These are phyloP conservation scores for Steinernema carpocapsae DNA, from an alignment of 2,888 invertebrate species.

Conservation along the genomic window DNA sequence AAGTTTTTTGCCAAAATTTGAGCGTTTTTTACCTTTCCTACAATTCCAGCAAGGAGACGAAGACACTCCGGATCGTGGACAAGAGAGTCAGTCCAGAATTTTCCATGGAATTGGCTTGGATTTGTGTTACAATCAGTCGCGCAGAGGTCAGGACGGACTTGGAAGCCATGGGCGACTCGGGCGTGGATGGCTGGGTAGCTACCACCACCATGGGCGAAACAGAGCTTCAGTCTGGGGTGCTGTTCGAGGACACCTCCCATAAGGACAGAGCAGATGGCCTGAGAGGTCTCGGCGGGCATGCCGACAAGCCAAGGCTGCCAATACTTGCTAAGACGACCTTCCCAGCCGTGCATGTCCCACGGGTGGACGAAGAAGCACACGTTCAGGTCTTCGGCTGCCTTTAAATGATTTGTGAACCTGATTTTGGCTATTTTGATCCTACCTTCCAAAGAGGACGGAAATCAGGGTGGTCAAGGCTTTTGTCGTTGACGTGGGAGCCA, in stretches of 20 bases:
- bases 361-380: conserved; percentile 74
- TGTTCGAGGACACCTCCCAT: conserved; percentile 73
- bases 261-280: conserved; percentile 72
- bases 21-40: conserved; percentile 72
- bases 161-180: conserved; percentile 73
- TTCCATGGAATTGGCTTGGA: conserved; percentile 71
- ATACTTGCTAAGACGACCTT: conserved; percentile 72
- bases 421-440: neutral
- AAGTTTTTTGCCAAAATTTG: too few species aligned
- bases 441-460: conserved; percentile 73
- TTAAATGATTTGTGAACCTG: conserved; percentile 37
- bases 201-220: conserved; percentile 74
- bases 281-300: conserved; percentile 74
- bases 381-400: conserved; percentile 72
- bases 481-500: conserved; percentile 74
- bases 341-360: conserved; percentile 73
- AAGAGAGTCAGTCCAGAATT: conserved; percentile 73
- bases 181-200: conserved; percentile 73
- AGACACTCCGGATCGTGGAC: conserved; percentile 73
- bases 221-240: conserved; percentile 72
- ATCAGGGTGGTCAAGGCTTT: conserved; percentile 73
- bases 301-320: conserved; percentile 75
- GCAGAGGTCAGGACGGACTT: conserved; percentile 73
- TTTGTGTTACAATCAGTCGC: conserved; percentile 70
- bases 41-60: conserved; percentile 71